phyloP scores from a whole-genome alignment of 1,140 invertebrate species.

The Bombus superbus region DNA sequence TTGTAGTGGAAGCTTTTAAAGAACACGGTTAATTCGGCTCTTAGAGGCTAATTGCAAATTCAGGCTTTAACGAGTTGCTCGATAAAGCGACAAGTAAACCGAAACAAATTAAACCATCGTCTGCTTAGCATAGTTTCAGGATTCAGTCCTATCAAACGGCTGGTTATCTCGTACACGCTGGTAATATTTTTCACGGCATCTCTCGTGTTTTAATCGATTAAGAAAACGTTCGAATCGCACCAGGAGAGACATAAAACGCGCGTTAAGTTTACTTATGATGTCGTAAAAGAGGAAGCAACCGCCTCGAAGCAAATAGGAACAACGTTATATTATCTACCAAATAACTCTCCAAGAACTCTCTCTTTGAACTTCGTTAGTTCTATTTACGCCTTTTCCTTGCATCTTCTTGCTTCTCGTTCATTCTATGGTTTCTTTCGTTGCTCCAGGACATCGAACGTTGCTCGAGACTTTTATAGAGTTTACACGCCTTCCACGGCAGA shows the following conservation, averaged over 20 bases:
- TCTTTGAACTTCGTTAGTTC: neutral
- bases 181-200: too few species aligned
- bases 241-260: neutral
- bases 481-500: neutral
- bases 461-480: conserved; percentile 7
- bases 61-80: too few species aligned
- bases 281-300: neutral
- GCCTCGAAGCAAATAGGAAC: neutral
- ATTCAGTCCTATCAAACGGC: too few species aligned
- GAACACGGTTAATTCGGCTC: too few species aligned
- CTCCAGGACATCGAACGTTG: neutral
- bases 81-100: too few species aligned
- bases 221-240: neutral
- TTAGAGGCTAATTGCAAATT: too few species aligned
- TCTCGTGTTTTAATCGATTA: neutral
- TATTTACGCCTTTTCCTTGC: neutral
- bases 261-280: neutral
- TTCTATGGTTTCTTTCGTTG: neutral
- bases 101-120: too few species aligned
- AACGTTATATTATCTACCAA: neutral
- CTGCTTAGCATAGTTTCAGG: too few species aligned
- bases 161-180: too few species aligned
- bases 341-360: neutral
- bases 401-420: neutral
- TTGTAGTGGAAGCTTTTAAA: too few species aligned